Evolutionary conservation across 2,797 vertebrate species (phyloP).

Genomic region (Eupleurogrammus muticus): DNA sequence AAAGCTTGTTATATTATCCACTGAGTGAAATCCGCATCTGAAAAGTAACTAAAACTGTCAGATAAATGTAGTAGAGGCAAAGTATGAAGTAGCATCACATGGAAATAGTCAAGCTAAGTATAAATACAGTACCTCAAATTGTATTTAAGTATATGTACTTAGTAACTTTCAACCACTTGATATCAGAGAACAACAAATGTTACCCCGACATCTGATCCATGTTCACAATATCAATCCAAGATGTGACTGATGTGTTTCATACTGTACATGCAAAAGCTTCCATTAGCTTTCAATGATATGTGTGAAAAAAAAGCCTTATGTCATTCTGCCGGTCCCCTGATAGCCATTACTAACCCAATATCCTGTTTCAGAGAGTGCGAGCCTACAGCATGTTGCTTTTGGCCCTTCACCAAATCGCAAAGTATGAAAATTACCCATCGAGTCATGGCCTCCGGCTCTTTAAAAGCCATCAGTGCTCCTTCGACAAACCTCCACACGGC

Average conservation of each 20-base stretch:
- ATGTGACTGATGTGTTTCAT: conserved; percentile 34
- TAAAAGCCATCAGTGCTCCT: conserved; percentile 75
- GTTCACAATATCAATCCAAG: conserved; percentile 33
- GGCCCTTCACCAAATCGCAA: conserved; percentile 81
- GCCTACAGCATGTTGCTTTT: conserved; percentile 83
- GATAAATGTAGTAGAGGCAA: too few species aligned
- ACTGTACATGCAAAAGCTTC: conserved; percentile 42
- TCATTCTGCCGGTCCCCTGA: conserved; percentile 79
- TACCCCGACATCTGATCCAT: conserved; percentile 20
- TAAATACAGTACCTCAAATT: too few species aligned
- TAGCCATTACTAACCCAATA: conserved; percentile 85
- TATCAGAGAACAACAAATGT: neutral
- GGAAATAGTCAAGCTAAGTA: too few species aligned
- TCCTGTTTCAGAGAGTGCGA: conserved; percentile 85
- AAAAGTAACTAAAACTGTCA: too few species aligned
- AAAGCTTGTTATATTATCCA: too few species aligned
- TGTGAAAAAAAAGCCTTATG: conserved; percentile 73
- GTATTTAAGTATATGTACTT: too few species aligned
- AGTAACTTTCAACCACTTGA: too few species aligned
- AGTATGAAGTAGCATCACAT: too few species aligned
- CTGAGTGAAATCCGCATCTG: too few species aligned
- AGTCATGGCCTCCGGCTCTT: conserved; percentile 78
- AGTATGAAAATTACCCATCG: conserved; percentile 87
- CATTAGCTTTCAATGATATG: conserved; percentile 57
- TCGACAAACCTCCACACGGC: conserved; percentile 69